Conservation (phyloP, 2,113 vertebrate genomes). For the Nesospiza acunhae region DNA sequence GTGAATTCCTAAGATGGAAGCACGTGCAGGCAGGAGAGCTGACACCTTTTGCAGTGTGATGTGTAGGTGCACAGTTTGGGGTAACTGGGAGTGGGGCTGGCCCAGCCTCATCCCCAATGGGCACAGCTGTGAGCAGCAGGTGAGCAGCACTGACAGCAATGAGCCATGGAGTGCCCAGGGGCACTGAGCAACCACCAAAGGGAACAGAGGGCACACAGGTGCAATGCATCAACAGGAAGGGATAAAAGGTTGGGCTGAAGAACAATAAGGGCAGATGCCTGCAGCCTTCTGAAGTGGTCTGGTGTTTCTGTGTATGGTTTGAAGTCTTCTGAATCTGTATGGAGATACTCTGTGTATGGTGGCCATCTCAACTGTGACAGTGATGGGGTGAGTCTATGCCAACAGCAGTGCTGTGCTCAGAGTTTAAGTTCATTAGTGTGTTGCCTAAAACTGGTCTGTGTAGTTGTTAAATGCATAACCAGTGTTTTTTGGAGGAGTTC, state of each 20-base stretch:
- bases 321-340: not conserved
- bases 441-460: not conserved
- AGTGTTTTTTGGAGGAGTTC: not conserved
- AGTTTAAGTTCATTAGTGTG: not conserved
- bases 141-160: not conserved
- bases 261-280: not conserved
- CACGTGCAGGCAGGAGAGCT: not conserved
- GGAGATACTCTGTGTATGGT: not conserved
- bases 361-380: not conserved
- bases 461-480: not conserved
- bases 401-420: not conserved
- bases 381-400: not conserved
- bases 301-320: not conserved
- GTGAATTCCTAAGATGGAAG: not conserved
- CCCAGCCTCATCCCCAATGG: not conserved
- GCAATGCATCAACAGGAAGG: not conserved
- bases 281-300: not conserved
- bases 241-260: not conserved
- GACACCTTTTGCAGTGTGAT: rapidly evolving
- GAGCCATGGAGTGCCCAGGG: not conserved
- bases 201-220: not conserved
- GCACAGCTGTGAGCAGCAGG: not conserved
- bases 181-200: not conserved
- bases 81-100: not conserved
- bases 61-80: not conserved